A percentile compares a stretch with the other conserved stretches of the same genome.
phyloP scores from a whole-genome alignment of 2,113 vertebrate species.

The Menura novaehollandiae region DNA sequence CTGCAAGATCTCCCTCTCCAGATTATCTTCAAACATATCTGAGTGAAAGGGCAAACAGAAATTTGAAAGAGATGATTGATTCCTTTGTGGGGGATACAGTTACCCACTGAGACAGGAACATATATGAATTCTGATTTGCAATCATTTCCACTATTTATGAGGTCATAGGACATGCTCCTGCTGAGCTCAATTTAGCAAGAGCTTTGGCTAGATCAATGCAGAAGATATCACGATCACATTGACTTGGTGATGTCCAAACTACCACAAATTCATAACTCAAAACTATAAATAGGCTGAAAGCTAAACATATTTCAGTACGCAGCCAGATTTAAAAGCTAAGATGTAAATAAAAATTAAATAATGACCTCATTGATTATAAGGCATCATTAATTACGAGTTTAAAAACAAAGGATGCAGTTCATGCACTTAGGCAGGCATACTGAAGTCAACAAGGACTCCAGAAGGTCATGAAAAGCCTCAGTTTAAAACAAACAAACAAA shows the following conservation, averaged over 20 bases:
- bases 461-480: background rate
- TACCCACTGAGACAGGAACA: constrained; percentile 76
- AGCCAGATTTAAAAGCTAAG: background rate
- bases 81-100: constrained; percentile 73
- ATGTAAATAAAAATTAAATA: background rate
- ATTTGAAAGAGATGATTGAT: constrained; percentile 79
- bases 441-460: background rate
- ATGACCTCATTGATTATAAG: background rate
- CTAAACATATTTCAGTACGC: background rate
- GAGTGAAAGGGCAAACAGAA: constrained; percentile 81
- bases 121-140: constrained; percentile 78
- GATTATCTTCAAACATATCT: constrained; percentile 73
- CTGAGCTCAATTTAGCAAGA: constrained; percentile 80
- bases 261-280: background rate
- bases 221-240: constrained; percentile 72
- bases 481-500: background rate
- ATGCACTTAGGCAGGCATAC: background rate
- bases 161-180: constrained; percentile 79
- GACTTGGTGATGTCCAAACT: constrained; percentile 69
- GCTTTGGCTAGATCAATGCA: constrained; percentile 73
- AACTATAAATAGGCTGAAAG: constrained; percentile 36
- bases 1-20: constrained; percentile 44
- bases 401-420: background rate
- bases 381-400: background rate
- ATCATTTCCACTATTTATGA: constrained; percentile 83